Percentiles rank a stretch among this genome's conserved stretches.
Evolutionary conservation across 2,888 invertebrate genomes (phyloP).

Genomic region (Spisula solida): DNA sequence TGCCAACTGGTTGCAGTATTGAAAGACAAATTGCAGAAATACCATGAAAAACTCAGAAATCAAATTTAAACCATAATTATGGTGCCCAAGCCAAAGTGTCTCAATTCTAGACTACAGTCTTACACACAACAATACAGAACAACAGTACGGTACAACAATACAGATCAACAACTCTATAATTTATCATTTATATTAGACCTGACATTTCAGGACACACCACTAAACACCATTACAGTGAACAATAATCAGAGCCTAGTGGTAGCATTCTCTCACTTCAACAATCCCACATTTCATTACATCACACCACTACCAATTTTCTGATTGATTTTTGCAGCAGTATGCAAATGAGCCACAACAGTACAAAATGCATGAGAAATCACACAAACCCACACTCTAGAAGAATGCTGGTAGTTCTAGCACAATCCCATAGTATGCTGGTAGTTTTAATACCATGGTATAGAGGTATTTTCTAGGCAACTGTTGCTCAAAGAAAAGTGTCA

Average conservation of each 20-base stretch:
- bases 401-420: neutral
- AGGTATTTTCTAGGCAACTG: neutral
- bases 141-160: neutral
- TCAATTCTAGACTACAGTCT: neutral
- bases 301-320: neutral
- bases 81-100: neutral
- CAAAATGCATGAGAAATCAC: neutral
- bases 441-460: neutral
- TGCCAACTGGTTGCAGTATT: too few species aligned
- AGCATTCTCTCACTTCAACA: neutral
- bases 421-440: neutral
- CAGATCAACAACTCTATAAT: neutral
- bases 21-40: too few species aligned
- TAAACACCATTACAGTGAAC: neutral
- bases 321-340: conserved; percentile 22
- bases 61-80: too few species aligned
- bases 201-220: neutral
- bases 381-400: too few species aligned
- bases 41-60: too few species aligned
- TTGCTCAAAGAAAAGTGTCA: neutral
- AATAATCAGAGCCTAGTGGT: neutral
- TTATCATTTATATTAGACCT: neutral
- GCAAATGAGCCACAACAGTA: neutral
- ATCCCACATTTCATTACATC: neutral
- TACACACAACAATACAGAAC: neutral